Evolutionary conservation across 2,113 vertebrate genomes (phyloP).

Genomic region (Saimiri boliviensis): DNA sequence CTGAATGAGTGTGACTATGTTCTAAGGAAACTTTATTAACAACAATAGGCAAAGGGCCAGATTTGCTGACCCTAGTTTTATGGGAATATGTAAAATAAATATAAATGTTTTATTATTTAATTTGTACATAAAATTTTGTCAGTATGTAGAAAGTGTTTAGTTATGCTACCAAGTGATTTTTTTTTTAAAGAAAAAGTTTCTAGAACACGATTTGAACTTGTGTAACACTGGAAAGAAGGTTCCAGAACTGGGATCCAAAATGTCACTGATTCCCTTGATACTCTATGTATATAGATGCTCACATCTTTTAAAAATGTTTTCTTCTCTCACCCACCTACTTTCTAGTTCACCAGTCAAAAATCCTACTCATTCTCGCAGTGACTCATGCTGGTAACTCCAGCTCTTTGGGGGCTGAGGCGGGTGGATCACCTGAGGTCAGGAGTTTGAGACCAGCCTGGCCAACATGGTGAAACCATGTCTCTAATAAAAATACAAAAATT

Average conservation of each 20-base stretch:
- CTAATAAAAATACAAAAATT: too few species aligned
- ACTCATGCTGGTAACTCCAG: too few species aligned
- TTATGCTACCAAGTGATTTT: background rate
- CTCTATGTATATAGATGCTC: background rate
- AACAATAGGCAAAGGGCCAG: background rate
- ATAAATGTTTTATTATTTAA: background rate
- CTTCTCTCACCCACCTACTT: background rate
- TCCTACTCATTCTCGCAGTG: background rate
- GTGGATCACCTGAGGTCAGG: too few species aligned
- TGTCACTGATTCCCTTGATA: background rate
- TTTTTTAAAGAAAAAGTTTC: background rate
- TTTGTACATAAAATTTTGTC: slow-evolving; percentile 24
- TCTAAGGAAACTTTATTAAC: background rate
- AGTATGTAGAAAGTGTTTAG: background rate
- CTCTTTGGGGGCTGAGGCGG: too few species aligned
- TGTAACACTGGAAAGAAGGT: background rate
- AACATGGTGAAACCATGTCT: too few species aligned
- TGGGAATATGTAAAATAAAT: slow-evolving; percentile 36
- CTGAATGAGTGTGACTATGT: background rate
- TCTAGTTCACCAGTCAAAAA: background rate
- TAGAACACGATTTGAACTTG: background rate
- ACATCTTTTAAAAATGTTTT: background rate
- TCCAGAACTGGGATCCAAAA: background rate
- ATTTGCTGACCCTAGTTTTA: background rate
- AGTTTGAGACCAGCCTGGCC: too few species aligned